These are phyloP conservation scores for Hippocampus barbouri DNA, from an alignment of 2,113 vertebrate species.

Conservation along the genomic window DNA sequence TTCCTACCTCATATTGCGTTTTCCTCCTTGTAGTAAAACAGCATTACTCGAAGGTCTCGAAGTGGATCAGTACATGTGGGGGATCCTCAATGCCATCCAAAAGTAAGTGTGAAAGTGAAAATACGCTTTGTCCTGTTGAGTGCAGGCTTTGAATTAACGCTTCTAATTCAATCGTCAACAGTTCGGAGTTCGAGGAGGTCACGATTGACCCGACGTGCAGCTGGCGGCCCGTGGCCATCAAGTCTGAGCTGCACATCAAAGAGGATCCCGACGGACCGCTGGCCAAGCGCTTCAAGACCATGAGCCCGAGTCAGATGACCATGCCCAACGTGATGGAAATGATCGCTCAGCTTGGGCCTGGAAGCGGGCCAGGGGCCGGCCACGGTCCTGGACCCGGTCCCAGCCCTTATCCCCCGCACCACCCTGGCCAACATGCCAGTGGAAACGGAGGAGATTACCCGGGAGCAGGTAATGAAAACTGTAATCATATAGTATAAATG, in stretches of 20 bases:
- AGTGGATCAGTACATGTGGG: slow-evolving; percentile 99
- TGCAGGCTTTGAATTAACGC: not conserved
- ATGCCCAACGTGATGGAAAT: slow-evolving; percentile 99
- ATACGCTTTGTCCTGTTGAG: not conserved
- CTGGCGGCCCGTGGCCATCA: slow-evolving; percentile 96
- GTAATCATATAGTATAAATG: not conserved
- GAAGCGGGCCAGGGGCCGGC: slow-evolving; percentile 85
- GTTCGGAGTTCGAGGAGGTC: slow-evolving; percentile 98
- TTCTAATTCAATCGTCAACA: slow-evolving; percentile 46
- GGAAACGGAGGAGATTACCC: slow-evolving; percentile 86
- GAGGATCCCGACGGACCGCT: slow-evolving; percentile 96
- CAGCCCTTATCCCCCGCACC: slow-evolving; percentile 80
- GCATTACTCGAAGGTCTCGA: slow-evolving; percentile 96
- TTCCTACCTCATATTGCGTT: not conserved
- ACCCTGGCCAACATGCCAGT: slow-evolving; percentile 80
- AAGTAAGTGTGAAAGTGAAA: slow-evolving; percentile 78
- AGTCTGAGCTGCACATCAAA: slow-evolving; percentile 98
- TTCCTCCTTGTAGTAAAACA: slow-evolving; percentile 85
- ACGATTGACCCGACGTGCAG: slow-evolving; percentile 98
- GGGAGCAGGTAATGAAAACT: slow-evolving; percentile 78
- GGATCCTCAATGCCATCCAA: slow-evolving; percentile 97
- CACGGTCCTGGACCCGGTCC: slow-evolving; percentile 85
- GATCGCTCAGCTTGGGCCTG: slow-evolving; percentile 95
- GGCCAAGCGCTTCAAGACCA: slow-evolving; percentile 97
- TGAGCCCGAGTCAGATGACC: slow-evolving; percentile 99